Base-by-base conservation (phyloP, 1,140 invertebrate genomes). In the Zaprionus gabonicus region DNA sequence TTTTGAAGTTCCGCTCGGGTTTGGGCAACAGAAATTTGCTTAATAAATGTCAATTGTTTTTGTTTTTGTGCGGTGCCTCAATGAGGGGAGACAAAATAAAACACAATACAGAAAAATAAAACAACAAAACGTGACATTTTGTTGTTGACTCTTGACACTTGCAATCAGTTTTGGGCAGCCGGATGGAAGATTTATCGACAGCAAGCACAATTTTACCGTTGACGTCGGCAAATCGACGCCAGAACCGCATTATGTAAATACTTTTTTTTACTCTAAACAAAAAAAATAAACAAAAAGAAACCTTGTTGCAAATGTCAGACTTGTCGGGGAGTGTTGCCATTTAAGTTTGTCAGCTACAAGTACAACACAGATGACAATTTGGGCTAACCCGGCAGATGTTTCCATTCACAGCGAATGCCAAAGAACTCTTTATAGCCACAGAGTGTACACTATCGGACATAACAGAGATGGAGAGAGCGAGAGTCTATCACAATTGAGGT, bases 101-200 rank as follows among this genome's bases (percentile, higher is more conserved):
- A 41, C 20, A 75, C 31, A 63, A 73, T 36, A 56, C 0, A 62
- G 76, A 66, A 66, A 71, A 72, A 59, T 66, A 83, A 84, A 85
- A 90, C 84, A 79, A 69, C 78, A 72, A 88, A 88, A 88, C 85
- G 85, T 88, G 85, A 91, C 85, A 88, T 88, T 88, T 88, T 80
- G 76, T 71, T 84, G 86, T 81, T 88, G 85, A 88, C 85, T 91
- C 74, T 88, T 88, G 86, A 88, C 85, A 88, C 86, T 91, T 88
- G 85, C 79, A 71, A 88, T 84, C 86, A 90, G 59, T 83, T 82
- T 87, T 82, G 55, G 78, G 82, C 75, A 77, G 73, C 57, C 73
- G 74, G 46, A 80, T 72, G 67, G 63, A 68, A 87, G 84, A 87
- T 81, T 88, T 88, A 88, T 87, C 68, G 25, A 67, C 55, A 38